Base-by-base conservation (phyloP, 2,888 invertebrate genomes). In the Dugesia japonica region DNA sequence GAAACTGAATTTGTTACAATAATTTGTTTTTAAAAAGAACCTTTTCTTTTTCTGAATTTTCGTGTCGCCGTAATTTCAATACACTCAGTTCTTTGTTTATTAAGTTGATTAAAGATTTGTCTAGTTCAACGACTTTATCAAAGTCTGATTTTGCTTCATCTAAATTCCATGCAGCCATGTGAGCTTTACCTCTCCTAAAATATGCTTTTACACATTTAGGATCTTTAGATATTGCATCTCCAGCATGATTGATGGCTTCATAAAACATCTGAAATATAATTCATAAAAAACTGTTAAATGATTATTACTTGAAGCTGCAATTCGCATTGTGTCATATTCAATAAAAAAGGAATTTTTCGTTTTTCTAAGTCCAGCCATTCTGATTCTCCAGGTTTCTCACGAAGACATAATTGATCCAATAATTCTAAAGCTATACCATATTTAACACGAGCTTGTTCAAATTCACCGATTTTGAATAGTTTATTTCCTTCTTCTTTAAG, bases 131-230 rank as follows among this genome's bases (percentile, higher is more conserved):
- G 0, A 89, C 89, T 81, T 85, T 87, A 31, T 81, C 79, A 79
- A 84, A 85, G 85, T 95, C 95, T 72, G 79, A 78, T 76, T 81
- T 81, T 0, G 87, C 87, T 79, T 85, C 85, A 28, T 83, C 82
- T 20, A 91, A 89, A 85, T 95, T 92, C 94, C 95, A 97, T 0
- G 90, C 92, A 0, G 90, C 91, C 15, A 91, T 87, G 82, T 94
- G 90, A 0, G 93, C 95, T 85, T 92, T 93, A 0, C 89, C 97
- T 83, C 97, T 87, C 79, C 95, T 87, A 83, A 89, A 98, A 71
- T 93, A 85, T 0, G 94, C 97, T 85, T 98, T 98, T 20, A 93
- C 90, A 85, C 95, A 97, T 80, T 90, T 90, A 90, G 90, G 89
- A 80, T 94, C 91, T 82, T 88, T 87, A 81, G 90, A 88, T 4